These are phyloP conservation scores for Lordiphosa clarofinis DNA, from an alignment of 1,140 invertebrate species.

Conservation along the genomic window DNA sequence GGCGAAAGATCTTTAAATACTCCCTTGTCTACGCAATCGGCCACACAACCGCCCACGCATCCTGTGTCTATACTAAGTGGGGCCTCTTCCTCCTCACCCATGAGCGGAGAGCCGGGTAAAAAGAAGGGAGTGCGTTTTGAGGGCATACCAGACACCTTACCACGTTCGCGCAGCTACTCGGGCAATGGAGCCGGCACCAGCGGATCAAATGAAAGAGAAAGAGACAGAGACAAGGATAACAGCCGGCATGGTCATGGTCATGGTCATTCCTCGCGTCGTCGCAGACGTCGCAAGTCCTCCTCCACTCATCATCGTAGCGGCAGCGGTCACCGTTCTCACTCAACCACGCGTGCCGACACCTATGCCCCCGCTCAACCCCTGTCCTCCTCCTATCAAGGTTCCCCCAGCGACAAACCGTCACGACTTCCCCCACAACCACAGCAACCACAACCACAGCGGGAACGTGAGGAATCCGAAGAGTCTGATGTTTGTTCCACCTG, in stretches of 20 bases:
- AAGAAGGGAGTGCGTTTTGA: slow-evolving; percentile 79
- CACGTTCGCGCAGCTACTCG: slow-evolving; percentile 74
- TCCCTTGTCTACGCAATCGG: slow-evolving; percentile 63
- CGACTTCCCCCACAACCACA: slow-evolving; percentile 17
- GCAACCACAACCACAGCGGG: slow-evolving; percentile 16
- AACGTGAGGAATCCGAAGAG: slow-evolving; percentile 82
- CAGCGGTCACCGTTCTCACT: slow-evolving; percentile 68
- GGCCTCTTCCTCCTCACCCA: slow-evolving; percentile 71
- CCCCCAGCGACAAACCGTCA: slow-evolving; percentile 34
- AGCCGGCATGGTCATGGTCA: slow-evolving; percentile 54
- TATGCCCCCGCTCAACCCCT: slow-evolving; percentile 68
- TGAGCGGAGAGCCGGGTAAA: slow-evolving; percentile 67
- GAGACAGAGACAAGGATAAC: slow-evolving; percentile 26
- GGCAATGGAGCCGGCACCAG: slow-evolving; percentile 72
- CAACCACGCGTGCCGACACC: slow-evolving; percentile 70
- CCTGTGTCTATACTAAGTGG: slow-evolving; percentile 72
- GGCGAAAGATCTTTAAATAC: slow-evolving; percentile 61
- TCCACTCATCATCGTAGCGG: slow-evolving; percentile 63
- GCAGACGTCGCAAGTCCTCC: slow-evolving; percentile 67
- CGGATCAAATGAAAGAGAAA: slow-evolving; percentile 25
- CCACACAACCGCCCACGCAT: slow-evolving; percentile 45
- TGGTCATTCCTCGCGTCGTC: slow-evolving; percentile 46
- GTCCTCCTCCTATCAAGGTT: slow-evolving; percentile 69
- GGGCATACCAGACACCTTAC: slow-evolving; percentile 67
- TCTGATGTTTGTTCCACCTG: slow-evolving; percentile 91